A percentile compares a stretch with the other conserved stretches of the same genome.
Conservation (phyloP, 2,797 vertebrate species). For the Myiothlypis chrysogaster region DNA sequence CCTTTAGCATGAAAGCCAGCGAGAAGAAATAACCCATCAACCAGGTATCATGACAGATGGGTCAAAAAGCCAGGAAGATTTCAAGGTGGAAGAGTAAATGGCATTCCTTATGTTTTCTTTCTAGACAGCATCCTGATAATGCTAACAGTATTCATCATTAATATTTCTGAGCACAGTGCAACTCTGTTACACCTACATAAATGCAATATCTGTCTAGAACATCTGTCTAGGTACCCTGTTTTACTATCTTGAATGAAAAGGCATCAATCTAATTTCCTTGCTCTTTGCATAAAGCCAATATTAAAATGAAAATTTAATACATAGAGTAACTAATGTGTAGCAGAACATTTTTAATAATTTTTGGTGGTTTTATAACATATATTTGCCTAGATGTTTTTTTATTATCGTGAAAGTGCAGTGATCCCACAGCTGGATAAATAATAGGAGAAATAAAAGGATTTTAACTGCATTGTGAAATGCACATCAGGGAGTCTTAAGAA, state of each 20-base stretch:
- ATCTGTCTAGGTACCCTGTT: not conserved
- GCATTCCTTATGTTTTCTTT: not conserved
- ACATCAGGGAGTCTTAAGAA: slow-evolving; percentile 29
- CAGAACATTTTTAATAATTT: not conserved
- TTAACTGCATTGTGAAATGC: slow-evolving; percentile 47
- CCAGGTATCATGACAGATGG: not conserved
- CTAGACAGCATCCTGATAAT: not conserved
- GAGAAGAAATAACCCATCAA: not conserved
- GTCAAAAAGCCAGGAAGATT: not conserved
- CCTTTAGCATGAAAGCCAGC: slow-evolving; percentile 6
- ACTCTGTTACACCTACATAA: not conserved
- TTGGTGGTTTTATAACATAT: not conserved
- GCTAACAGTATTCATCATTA: not conserved
- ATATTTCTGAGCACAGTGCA: not conserved
- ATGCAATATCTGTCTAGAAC: not conserved
- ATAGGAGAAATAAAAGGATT: slow-evolving; percentile 16
- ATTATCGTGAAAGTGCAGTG: not conserved
- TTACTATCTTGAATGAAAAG: not conserved
- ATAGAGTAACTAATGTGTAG: not conserved
- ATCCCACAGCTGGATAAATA: not conserved
- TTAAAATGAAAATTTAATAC: not conserved
- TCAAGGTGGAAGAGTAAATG: not conserved
- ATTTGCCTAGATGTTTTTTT: not conserved
- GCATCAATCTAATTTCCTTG: not conserved
- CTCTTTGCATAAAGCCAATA: not conserved